Base-by-base conservation (phyloP, 2,888 invertebrate genomes). In the Poecilus cupreus region DNA sequence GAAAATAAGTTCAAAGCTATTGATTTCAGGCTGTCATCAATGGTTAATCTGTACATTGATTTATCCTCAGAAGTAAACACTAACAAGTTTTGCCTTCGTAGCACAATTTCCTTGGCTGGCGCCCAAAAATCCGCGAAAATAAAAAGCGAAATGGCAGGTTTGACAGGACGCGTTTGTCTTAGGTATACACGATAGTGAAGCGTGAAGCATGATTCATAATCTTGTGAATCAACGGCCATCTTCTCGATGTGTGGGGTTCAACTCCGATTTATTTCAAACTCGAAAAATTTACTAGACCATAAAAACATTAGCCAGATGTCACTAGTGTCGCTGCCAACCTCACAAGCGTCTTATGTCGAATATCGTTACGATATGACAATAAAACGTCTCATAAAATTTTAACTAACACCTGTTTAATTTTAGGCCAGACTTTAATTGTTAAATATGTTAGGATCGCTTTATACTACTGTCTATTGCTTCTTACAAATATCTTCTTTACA, bases 91-190 rank as follows among this genome's bases (percentile, higher is more conserved):
- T 11, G 4, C 13, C 16, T 49, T 2, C 49, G 10, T 16, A 49
- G 16, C 8, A 57, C 26, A 22, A 22, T 10, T 68, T 26, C 18
- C 39, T 72, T 74, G 74, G 74, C 74, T 5, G 2, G n/a, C 4
- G 13, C 13, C 74, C 74, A 74, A 49, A 68, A 5, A 24, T 24
- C 13, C 37, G 26, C 32, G 8, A 32, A 68, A 32, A 68, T 32
- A 68, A 68, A 68, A 68, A 74, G n/a, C 8, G 13, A 51, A 46
- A 46, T 46, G 49, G 26, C 51, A 49, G 46, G 46, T 74, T 51
- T 74, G 74, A 74, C 74, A 51, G 51, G 16, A 49, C 49, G 13
- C 74, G 74, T 74, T 74, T 74, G 74, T 68, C 74, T 74, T 46
- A 16, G 20, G 57, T 57, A 54, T 16, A 20, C 60, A 11, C 6